Evolutionary conservation across 2,797 vertebrate species (phyloP), one percentile per base, ranked within the genome.

Genomic region (Rhinella marina): DNA sequence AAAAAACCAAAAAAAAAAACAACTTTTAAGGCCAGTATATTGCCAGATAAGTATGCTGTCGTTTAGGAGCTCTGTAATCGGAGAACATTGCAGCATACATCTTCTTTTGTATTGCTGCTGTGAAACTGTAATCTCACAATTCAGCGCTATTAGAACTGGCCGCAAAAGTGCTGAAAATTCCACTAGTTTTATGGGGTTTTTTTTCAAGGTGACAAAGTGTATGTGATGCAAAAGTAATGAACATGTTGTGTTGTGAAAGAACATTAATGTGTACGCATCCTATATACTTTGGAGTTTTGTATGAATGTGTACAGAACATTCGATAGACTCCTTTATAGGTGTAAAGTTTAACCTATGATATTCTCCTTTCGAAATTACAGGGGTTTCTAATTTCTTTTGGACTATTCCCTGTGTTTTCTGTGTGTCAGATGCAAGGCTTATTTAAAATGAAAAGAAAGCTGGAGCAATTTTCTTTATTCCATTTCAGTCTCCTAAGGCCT

Each of bases 401-500:
- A 94, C 92, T 96, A 93, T 94, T 94, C 94, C 92, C 93, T 94
- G 72, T 86, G 84, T 86, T 85, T 86, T 86, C 52, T 48, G 81
- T 56, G 32, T 89, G 94, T 96, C 94, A 95, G 93, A 95, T 95
- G 94, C 95, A 95, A 95, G 94, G 94, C 95, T 96, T 95, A 96
- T 96, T 96, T 96, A 95, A 96, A 96, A 96, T 95, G 94, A 96
- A 95, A 95, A 95, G 95, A 95, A 96, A 96, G 95, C 95, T 93
- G 92, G 94, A 95, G 94, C 95, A 96, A 96, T 96, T 96, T 96
- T 95, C 95, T 95, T 96, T 96, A 95, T 95, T 96, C 95, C 95
- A 94, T 95, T 96, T 95, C 94, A 93, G 94, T 96, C 95, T 96
- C 95, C 93, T 95, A 96, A 95, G 95, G 95, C 94, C 94, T 95